A percentile compares a stretch with the other conserved stretches of the same genome.
Conservation (phyloP, 1,140 invertebrate species). For the Hyles euphorbiae region DNA sequence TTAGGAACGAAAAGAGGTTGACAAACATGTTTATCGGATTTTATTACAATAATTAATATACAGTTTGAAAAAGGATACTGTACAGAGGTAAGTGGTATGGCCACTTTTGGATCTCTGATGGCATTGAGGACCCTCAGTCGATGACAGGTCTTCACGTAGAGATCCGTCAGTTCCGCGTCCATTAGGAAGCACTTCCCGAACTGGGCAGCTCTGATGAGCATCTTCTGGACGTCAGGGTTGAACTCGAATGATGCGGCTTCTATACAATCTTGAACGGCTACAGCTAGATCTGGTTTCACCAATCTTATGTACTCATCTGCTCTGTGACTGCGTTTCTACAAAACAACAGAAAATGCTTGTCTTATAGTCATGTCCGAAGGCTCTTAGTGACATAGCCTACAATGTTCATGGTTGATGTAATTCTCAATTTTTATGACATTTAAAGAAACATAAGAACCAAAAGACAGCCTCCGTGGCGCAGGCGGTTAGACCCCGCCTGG, state of each 20-base stretch:
- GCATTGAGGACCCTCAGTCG: conserved; percentile 93
- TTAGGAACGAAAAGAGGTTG: no score
- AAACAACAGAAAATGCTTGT: conserved; percentile 15
- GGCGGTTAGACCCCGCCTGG: no score
- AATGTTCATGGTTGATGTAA: no score
- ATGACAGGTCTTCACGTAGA: conserved; percentile 92
- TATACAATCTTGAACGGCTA: conserved; percentile 92
- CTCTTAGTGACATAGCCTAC: no score
- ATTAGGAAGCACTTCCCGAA: conserved; percentile 96
- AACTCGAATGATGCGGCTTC: conserved; percentile 94
- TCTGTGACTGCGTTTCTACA: conserved; percentile 88
- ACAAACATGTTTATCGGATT: no score
- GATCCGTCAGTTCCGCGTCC: conserved; percentile 82
- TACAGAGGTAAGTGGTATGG: conserved; percentile 91
- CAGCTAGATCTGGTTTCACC: conserved; percentile 86
- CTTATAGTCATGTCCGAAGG: no score
- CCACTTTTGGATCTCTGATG: conserved; percentile 89
- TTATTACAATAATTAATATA: conserved; percentile 1
- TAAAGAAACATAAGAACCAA: no score
- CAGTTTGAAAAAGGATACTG: conserved; percentile 86
- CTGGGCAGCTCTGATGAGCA: conserved; percentile 92
- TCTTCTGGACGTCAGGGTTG: conserved; percentile 90
- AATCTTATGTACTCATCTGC: conserved; percentile 95
- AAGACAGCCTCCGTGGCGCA: no score
- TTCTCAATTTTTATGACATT: no score